These are phyloP conservation scores for Zaprionus camerounensis DNA, from an alignment of 1,140 invertebrate species.

Conservation along the genomic window DNA sequence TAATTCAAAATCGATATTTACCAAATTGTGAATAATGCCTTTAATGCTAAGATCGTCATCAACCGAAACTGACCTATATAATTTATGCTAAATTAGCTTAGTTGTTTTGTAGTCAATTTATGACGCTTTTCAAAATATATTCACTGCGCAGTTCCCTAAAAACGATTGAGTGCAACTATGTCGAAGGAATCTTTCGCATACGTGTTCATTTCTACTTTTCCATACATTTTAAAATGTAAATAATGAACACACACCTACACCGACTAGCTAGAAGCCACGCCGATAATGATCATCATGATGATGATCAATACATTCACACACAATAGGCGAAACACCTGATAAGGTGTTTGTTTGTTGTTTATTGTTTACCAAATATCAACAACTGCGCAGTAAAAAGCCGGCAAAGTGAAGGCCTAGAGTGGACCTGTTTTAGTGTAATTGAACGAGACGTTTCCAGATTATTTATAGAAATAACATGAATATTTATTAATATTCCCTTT, in stretches of 20 bases:
- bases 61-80: not conserved
- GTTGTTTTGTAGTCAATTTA: not conserved
- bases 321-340: slow-evolving; percentile 62
- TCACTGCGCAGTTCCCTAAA: not conserved
- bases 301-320: slow-evolving; percentile 47
- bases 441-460: not conserved
- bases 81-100: not conserved
- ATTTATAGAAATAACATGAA: not conserved
- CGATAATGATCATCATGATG: slow-evolving; percentile 20
- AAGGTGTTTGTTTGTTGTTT: slow-evolving; percentile 46
- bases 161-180: not conserved
- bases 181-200: not conserved
- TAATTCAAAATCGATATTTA: too few species aligned
- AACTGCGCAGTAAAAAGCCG: slow-evolving; percentile 69
- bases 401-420: slow-evolving; percentile 53
- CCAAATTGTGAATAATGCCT: too few species aligned
- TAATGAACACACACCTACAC: not conserved
- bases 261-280: not conserved
- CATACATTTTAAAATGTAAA: slow-evolving; percentile 28
- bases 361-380: slow-evolving; percentile 73
- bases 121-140: not conserved
- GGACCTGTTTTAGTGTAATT: slow-evolving; percentile 41
- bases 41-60: too few species aligned
- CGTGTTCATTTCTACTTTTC: slow-evolving; percentile 27
- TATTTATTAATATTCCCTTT: not conserved